phyloP scores from a whole-genome alignment of 1,140 invertebrate species.

The Drosophila saltans region DNA sequence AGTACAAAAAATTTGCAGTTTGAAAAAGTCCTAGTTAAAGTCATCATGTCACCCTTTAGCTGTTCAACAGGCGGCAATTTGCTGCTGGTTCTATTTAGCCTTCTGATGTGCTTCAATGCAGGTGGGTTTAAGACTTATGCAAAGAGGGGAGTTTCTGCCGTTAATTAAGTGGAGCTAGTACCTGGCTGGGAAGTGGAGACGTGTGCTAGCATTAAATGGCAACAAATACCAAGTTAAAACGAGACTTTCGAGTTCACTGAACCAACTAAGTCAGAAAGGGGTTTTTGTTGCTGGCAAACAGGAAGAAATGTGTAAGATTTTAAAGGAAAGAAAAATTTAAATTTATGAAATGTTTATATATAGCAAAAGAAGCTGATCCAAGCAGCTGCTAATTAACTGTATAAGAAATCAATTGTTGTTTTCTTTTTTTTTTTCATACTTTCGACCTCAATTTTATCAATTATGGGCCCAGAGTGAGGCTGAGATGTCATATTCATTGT shows the following conservation, averaged over 20 bases:
- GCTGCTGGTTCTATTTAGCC: constrained; percentile 49
- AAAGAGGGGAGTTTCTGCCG: constrained; percentile 15
- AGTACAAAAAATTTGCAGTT: constrained; percentile 6
- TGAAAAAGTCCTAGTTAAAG: constrained; percentile 4
- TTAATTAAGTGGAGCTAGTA: constrained; percentile 59
- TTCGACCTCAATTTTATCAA: constrained; percentile 35
- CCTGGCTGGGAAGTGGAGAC: constrained; percentile 23
- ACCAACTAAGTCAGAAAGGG: constrained; percentile 35
- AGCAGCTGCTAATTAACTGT: not conserved
- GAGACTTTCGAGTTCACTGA: constrained; percentile 41
- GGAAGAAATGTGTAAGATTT: constrained; percentile 12
- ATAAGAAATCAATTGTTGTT: not conserved
- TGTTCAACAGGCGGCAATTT: constrained; percentile 52
- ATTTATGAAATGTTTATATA: too few relatives aligned
- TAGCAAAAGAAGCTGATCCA: not conserved
- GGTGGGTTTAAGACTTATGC: constrained; percentile 47
- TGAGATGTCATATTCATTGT: constrained; percentile 28
- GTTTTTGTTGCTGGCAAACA: not conserved
- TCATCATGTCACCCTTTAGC: constrained; percentile 50
- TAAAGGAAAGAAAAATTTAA: not conserved
- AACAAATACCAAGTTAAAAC: constrained; percentile 28
- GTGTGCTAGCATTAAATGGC: constrained; percentile 54
- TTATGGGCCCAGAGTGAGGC: constrained; percentile 39
- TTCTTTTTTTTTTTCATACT: not conserved
- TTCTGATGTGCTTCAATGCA: constrained; percentile 60